Base-by-base conservation (phyloP, 2,888 invertebrate genomes). In the Molanna angustata region DNA sequence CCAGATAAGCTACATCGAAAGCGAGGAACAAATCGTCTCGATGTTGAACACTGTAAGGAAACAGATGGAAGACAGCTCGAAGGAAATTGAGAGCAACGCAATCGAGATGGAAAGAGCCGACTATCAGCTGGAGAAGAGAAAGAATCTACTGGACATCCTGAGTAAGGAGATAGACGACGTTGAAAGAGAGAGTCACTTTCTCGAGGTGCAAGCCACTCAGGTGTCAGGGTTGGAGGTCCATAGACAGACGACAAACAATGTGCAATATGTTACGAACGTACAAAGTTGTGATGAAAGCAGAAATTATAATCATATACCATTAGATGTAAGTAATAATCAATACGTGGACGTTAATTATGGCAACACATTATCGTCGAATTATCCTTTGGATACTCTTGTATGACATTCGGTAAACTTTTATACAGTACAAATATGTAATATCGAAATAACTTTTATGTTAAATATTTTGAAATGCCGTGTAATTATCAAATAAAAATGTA, bases 61-160 rank as follows among this genome's bases (percentile, higher is more conserved):
- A 40, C 77, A 79, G 39, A 62, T 82, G 61, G 69, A 74, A 1
- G 66, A 64, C 31, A 77, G 79, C 4, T 69, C 73, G 45, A 71
- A 72, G 61, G 80, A 82, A 62, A 80, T 82, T 68, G 72, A 79
- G 59, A 69, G 70, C 16, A 77, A 79, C 40, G 76, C 77, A 14
- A 64, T 67, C 2, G 80, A 79, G 60, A 61, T 82, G 51, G 68
- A 73, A 45, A 70, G 68, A 61, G 72, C 79, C 16, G 78, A 80
- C 55, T 72, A 70, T 55, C 78, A 80, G 60, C 66, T 82, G 22
- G 76, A 79, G 62, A 71, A 69, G 47, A 72, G 80, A 64, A 69
- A 80, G 66, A 73, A 78, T 58, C 60, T 80, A 1, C 64, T 82
- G 6, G 80, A 82, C 47, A 74, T 75, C 51, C 62, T 82, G 51